Evolutionary conservation across 2,888 invertebrate genomes (phyloP), one percentile per base, ranked within the genome.

Genomic region (Drosophila falleni): DNA sequence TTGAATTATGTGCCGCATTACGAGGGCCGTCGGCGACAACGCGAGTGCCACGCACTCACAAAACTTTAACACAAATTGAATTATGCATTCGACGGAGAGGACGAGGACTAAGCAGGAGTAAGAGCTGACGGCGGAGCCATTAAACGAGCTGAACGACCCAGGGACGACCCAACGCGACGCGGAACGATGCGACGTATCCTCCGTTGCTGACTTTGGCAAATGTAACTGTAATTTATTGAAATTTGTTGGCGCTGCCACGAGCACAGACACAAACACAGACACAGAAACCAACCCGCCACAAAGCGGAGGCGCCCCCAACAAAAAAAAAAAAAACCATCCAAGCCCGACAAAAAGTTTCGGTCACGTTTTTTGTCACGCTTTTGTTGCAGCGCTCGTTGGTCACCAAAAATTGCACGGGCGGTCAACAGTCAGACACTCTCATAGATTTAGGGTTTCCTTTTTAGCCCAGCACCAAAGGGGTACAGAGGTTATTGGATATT

Each of bases 141-240:
- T 77, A 77, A 77, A 64, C 77, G 66, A 64, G 71, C 70, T 60
- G 61, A 75, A 63, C 77, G 70, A 66, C 47, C 64, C 61, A 13
- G 35, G 46, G 63, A 58, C 65, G 55, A 46, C 46, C 23, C 64
- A 19, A 41, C 29, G 41, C 31, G 44, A 42, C 16, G 16, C 33
- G 26, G 19, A 1, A 47, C 55, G 54, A 26, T 9, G 44, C 31
- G 46, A 13, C 13, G 39, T 29, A n/a, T 46, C 33, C 70, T 61
- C 26, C 46, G 31, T 69, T 63, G 76, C 68, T 78, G 85, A 83
- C 82, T 84, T 78, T 81, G 84, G 72, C 72, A 82, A 87, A 85
- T 85, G 85, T 84, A 87, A 82, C 82, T 84, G 84, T 84, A 85
- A 86, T 87, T 85, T 87, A 87, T 85, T 87, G 87, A 87, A 85